A percentile compares a stretch with the other conserved stretches of the same genome.
Evolutionary conservation across 2,888 invertebrate species (phyloP).

Genomic region (Perithous albicinctus): DNA sequence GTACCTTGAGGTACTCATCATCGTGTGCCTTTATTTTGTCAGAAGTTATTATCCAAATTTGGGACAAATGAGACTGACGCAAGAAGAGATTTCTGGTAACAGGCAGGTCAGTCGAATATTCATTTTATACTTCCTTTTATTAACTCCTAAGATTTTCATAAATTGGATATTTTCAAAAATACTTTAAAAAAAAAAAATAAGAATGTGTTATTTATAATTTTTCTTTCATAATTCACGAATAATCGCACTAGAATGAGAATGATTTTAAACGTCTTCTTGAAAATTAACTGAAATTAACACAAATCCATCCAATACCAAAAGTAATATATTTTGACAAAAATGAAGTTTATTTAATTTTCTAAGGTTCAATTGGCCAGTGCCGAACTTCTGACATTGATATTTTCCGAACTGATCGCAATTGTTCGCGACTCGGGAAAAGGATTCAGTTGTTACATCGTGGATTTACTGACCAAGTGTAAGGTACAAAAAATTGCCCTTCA

Average conservation of each 20-base stretch:
- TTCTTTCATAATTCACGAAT: neutral
- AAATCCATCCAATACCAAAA: too few relatives aligned
- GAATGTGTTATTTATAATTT: neutral
- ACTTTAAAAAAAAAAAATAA: too few relatives aligned
- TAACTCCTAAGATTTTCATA: neutral
- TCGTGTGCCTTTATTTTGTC: constrained; percentile 92
- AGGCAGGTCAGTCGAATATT: constrained; percentile 84
- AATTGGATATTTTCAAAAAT: neutral
- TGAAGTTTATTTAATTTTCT: too few relatives aligned
- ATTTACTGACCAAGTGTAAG: constrained; percentile 91
- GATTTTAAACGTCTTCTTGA: too few relatives aligned
- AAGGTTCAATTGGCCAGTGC: constrained; percentile 91
- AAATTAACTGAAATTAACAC: too few relatives aligned
- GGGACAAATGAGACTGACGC: constrained; percentile 88
- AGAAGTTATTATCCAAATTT: constrained; percentile 92
- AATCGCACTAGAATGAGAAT: neutral
- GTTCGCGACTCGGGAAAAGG: constrained; percentile 92
- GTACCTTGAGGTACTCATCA: constrained; percentile 92
- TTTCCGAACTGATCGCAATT: constrained; percentile 90
- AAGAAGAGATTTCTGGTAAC: constrained; percentile 91
- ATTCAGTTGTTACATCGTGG: constrained; percentile 91
- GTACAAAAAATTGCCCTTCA: constrained; percentile 94
- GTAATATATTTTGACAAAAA: too few relatives aligned
- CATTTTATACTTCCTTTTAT: neutral
- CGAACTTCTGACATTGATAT: constrained; percentile 89